Evolutionary conservation across 2,888 invertebrate genomes (phyloP), one percentile per base, ranked within the genome.

Genomic region (Heterodera filipjevi): DNA sequence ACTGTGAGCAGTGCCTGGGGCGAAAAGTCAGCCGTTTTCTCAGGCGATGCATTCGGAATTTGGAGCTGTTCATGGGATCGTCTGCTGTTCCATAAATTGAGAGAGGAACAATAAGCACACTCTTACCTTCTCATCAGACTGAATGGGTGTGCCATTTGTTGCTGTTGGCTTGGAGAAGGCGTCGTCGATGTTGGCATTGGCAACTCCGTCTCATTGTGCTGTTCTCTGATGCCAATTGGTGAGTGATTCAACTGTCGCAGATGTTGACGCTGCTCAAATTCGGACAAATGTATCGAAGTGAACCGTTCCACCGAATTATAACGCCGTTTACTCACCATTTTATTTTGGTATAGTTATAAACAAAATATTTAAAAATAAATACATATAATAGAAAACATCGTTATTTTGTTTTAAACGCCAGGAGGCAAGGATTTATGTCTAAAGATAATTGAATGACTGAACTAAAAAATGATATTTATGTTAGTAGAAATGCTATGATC

Each of bases 241-340:
- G 22, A 35, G 3, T 39, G n/a, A 10, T 73, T 46, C 32, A 10
- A 12, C 12, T 22, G 35, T 46, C n/a, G 22, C 22, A 33, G 46
- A 8, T 39, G 53, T 27, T 73, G 73, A 14, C 66, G 39, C 27
- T 64, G 27, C 10, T 53, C 75, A 16, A 39, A 32, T 30, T 64
- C 64, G 22, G 75, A 32, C 35, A 71, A 32, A 44, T 71, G 33
- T 2, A 75, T 35, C 22, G 59, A 44, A 30, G 79, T 59, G 44
- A 72, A 79, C 19, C 66, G 77, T 71, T 79, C 79, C 49, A 79
- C 77, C 35, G 79, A 79, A 78, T 79, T 78, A 46, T 79, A 79
- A 44, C 79, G 68, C 22, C 77, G 33, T 30, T 71, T 78, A 64
- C 32, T 79, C 30, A 75, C 75, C 75, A 75, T 75, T 59, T 59